phyloP scores from a whole-genome alignment of 2,113 vertebrate genomes.

The Pituophis catenifer region DNA sequence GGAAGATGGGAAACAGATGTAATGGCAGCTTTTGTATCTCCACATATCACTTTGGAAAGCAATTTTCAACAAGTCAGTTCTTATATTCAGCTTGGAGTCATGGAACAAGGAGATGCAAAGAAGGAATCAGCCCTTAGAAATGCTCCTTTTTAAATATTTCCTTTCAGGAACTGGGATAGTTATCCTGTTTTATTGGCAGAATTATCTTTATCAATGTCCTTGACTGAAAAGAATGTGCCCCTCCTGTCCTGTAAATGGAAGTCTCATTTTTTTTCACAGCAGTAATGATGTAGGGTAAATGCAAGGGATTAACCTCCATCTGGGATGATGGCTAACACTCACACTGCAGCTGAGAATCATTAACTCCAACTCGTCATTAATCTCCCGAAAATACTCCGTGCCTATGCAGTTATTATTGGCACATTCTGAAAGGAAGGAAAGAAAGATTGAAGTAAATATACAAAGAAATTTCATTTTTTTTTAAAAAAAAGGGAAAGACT shows the following conservation, averaged over 20 bases:
- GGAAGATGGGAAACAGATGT: not conserved
- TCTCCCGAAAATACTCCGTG: not conserved
- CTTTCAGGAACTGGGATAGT: not conserved
- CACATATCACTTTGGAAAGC: not conserved
- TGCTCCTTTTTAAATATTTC: not conserved
- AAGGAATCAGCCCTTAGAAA: not conserved
- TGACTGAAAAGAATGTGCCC: not conserved
- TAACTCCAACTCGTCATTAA: conserved; percentile 4
- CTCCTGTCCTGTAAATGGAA: not conserved
- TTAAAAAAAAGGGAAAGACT: not conserved
- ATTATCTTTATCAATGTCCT: not conserved
- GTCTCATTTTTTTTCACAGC: not conserved
- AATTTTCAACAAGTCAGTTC: not conserved
- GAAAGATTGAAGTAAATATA: not conserved
- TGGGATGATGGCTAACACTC: conserved; percentile 1
- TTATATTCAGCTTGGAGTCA: not conserved
- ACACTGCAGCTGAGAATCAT: conserved; percentile 2
- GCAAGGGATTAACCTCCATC: conserved; percentile 9
- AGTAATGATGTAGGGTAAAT: not conserved
- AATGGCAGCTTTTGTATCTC: not conserved
- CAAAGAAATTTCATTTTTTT: not conserved
- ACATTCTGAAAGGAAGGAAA: not conserved
- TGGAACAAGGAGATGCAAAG: not conserved
- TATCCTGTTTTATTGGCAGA: not conserved
- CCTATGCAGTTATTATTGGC: conserved; percentile 2